phyloP scores from a whole-genome alignment of 2,113 vertebrate species.

The Illadopsis cleaveri region DNA sequence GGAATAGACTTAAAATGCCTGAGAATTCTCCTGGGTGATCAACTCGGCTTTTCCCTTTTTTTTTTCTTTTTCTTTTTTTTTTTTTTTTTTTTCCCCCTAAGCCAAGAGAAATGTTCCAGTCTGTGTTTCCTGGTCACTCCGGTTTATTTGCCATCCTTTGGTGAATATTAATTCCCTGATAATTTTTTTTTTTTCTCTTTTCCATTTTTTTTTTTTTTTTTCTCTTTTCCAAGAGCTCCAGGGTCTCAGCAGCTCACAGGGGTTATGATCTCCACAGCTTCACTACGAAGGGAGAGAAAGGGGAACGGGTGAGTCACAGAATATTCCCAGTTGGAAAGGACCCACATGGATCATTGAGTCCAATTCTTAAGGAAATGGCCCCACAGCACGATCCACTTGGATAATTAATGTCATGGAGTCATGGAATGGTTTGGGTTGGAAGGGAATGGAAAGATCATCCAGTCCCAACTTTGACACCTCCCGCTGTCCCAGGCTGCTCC shows the following conservation, averaged over 20 bases:
- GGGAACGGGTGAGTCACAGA: slow-evolving; percentile 78
- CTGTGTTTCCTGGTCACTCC: not conserved
- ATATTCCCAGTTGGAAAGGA: not conserved
- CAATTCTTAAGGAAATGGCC: fast-evolving
- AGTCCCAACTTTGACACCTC: fast-evolving
- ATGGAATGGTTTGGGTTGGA: not conserved
- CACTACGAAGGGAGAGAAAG: slow-evolving; percentile 82
- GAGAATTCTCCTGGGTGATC: not conserved
- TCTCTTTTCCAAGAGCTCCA: not conserved
- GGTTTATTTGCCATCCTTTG: not conserved
- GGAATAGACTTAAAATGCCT: not conserved
- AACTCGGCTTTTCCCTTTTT: not conserved
- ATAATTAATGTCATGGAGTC: not conserved
- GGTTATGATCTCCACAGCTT: slow-evolving; percentile 74
- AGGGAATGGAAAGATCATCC: not conserved
- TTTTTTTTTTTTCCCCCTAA: too few species aligned
- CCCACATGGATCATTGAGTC: not conserved
- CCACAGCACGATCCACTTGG: not conserved
- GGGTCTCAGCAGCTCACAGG: slow-evolving; percentile 65
- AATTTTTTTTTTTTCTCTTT: not conserved
- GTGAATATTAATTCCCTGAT: not conserved
- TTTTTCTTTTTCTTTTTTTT: not conserved
- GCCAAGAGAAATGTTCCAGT: not conserved
- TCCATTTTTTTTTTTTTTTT: not conserved
- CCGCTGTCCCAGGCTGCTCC: fast-evolving